These are phyloP conservation scores for Eristalis tenax DNA, from an alignment of 2,888 invertebrate genomes.

Conservation along the genomic window DNA sequence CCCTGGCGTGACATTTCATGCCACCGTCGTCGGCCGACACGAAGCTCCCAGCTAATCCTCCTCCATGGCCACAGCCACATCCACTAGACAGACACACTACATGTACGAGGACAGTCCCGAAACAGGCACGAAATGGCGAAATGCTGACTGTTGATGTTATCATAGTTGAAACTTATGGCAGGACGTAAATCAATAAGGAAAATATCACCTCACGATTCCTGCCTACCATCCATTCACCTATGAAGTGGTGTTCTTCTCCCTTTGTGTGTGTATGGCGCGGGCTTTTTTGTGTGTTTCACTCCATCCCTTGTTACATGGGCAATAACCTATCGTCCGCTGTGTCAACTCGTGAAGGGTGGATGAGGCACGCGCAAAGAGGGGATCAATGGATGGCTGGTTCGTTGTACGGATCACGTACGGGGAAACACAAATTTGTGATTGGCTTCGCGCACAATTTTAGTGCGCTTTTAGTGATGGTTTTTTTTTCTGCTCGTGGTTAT, in stretches of 20 bases:
- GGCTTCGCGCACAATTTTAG: constrained; percentile 33
- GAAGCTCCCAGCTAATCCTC: constrained; percentile 9
- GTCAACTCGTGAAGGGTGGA: constrained; percentile 4
- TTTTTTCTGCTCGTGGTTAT: constrained; percentile 11
- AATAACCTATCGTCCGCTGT: constrained; percentile 54
- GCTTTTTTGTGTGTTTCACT: neutral
- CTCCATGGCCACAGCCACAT: neutral
- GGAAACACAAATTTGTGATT: constrained; percentile 38
- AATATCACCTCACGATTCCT: constrained; percentile 34
- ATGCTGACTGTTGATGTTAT: constrained; percentile 64
- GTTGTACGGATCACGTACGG: constrained; percentile 50
- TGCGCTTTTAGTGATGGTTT: constrained; percentile 25
- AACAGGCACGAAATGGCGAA: constrained; percentile 56
- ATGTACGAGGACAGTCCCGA: neutral
- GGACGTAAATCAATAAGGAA: constrained; percentile 66
- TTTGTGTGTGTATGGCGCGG: neutral
- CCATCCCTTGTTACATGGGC: constrained; percentile 1
- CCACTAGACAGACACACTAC: neutral
- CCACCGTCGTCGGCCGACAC: neutral
- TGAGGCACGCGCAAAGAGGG: constrained; percentile 52
- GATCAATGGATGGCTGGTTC: constrained; percentile 37
- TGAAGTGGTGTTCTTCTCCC: constrained; percentile 6
- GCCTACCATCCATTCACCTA: constrained; percentile 16
- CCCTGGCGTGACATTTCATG: constrained; percentile 52
- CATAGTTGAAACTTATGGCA: constrained; percentile 64